These are phyloP conservation scores for Pollenia angustigena DNA, from an alignment of 2,888 invertebrate species.

Conservation along the genomic window DNA sequence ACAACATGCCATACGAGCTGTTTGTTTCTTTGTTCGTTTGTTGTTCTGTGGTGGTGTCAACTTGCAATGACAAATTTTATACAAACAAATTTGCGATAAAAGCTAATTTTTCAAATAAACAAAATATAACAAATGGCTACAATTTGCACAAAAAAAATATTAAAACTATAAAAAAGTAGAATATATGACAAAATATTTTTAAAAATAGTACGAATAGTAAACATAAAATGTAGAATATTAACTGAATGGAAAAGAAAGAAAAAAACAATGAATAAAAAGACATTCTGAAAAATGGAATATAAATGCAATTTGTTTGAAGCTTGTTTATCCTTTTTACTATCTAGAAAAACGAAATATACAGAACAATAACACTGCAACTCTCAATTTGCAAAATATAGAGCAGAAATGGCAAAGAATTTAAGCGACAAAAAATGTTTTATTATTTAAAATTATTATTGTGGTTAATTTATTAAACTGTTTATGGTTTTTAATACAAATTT, in stretches of 20 bases:
- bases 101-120: constrained; percentile 74
- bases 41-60: constrained; percentile 59
- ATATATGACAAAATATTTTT: constrained; percentile 45
- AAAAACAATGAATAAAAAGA: not conserved
- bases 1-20: not conserved
- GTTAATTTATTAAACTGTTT: too few species aligned
- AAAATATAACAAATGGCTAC: constrained; percentile 71
- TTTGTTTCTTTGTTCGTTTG: not conserved
- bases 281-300: constrained; percentile 60
- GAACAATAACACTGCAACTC: constrained; percentile 31
- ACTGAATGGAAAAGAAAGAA: constrained; percentile 28
- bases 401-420: too few species aligned
- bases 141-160: constrained; percentile 52
- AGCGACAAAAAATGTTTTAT: too few species aligned
- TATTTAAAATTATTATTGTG: too few species aligned
- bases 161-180: constrained; percentile 5
- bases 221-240: constrained; percentile 50
- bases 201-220: constrained; percentile 25
- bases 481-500: too few species aligned
- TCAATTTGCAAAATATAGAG: not conserved
- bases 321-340: constrained; percentile 39
- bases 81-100: constrained; percentile 73
- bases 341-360: not conserved
- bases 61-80: constrained; percentile 71
- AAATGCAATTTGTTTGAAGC: constrained; percentile 70